Conservation (phyloP, 2,113 vertebrate genomes). For the Carettochelys insculpta region DNA sequence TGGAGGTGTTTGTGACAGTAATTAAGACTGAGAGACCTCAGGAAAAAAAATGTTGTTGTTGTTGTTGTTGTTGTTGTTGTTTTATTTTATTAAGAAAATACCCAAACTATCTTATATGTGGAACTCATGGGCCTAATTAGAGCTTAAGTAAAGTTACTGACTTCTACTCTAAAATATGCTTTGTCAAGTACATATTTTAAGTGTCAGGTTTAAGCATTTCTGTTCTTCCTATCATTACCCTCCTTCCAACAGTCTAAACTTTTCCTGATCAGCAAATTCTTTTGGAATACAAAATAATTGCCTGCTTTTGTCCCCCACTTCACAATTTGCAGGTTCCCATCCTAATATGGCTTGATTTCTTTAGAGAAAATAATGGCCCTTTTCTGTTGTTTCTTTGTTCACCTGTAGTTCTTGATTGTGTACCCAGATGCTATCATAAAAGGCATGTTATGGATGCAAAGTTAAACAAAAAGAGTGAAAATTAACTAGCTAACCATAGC, state of each 20-base stretch:
- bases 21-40: conserved; percentile 65
- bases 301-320: neutral
- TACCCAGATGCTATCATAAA: neutral
- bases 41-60: conserved; percentile 55
- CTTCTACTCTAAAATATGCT: conserved; percentile 65
- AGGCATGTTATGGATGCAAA: neutral
- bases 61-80: neutral
- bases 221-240: neutral
- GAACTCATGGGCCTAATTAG: conserved; percentile 75
- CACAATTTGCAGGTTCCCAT: neutral
- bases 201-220: conserved; percentile 62
- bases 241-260: neutral
- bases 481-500: too few relatives aligned
- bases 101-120: conserved; percentile 40
- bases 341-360: conserved; percentile 28
- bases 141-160: conserved; percentile 76
- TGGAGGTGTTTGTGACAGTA: conserved; percentile 67
- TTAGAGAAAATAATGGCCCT: conserved; percentile 24
- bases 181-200: conserved; percentile 67
- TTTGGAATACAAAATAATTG: conserved; percentile 46
- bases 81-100: conserved; percentile 67
- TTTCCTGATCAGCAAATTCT: conserved; percentile 39
- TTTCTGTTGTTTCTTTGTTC: neutral
- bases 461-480: too few relatives aligned
- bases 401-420: neutral